phyloP scores from a whole-genome alignment of 2,113 vertebrate species.

The Ameiurus melas region DNA sequence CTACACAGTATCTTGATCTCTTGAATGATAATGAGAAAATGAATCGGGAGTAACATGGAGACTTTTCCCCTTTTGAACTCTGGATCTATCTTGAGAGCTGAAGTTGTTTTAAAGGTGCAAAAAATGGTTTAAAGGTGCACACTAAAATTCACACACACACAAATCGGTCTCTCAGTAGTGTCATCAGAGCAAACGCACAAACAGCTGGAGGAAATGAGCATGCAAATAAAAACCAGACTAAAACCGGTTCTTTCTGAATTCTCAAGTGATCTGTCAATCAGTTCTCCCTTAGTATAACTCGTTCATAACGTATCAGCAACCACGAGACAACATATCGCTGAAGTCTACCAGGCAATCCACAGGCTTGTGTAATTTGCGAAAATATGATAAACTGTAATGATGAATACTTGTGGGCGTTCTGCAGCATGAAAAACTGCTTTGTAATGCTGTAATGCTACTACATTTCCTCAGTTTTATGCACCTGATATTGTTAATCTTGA shows the following conservation, averaged over 20 bases:
- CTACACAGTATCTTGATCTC: neutral
- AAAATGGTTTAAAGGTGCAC: neutral
- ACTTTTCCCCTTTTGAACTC: neutral
- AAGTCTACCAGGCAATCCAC: no score
- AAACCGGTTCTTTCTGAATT: neutral
- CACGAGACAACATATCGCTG: neutral
- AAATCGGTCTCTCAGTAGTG: neutral
- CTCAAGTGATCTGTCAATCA: neutral
- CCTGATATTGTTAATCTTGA: neutral
- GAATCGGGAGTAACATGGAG: neutral
- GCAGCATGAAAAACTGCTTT: neutral
- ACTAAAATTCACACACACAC: neutral
- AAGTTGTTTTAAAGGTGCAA: neutral
- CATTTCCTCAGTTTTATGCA: neutral
- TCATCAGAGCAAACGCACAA: neutral
- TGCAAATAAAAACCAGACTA: constrained; percentile 1
- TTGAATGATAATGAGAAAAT: neutral
- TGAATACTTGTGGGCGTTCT: neutral
- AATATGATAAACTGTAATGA: neutral
- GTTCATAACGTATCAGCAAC: no score
- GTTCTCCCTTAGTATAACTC: neutral
- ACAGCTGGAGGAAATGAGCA: neutral
- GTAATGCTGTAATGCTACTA: neutral
- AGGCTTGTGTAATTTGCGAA: neutral
- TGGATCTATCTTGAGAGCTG: neutral